phyloP scores from a whole-genome alignment of 1,140 invertebrate species.

The Neelides sp. region DNA sequence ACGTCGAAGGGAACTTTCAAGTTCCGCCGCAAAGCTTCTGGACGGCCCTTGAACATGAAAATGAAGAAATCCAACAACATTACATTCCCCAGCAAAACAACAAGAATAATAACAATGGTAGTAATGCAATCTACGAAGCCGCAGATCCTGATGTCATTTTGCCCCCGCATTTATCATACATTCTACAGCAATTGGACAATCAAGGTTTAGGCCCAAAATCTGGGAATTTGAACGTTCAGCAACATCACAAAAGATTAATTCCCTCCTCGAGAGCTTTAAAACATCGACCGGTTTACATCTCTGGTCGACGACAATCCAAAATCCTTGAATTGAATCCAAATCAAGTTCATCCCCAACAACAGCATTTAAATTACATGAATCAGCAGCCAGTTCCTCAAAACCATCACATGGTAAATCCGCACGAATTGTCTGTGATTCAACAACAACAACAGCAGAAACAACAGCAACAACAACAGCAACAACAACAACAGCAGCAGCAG shows the following conservation, averaged over 20 bases:
- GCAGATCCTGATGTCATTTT: constrained; percentile 10
- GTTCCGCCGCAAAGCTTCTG: constrained; percentile 11
- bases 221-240: not conserved
- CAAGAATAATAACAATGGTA: constrained; percentile 1
- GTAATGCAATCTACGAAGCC: constrained; percentile 5
- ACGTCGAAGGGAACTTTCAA: constrained; percentile 6
- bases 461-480: not conserved
- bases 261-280: constrained; percentile 15
- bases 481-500: not conserved
- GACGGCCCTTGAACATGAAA: too few species aligned
- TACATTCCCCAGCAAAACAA: constrained; percentile 12
- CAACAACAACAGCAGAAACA: not conserved
- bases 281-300: constrained; percentile 9
- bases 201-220: constrained; percentile 14
- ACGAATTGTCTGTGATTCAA: not conserved
- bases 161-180: constrained; percentile 21
- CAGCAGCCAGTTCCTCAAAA: not conserved
- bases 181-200: constrained; percentile 21
- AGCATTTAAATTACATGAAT: not conserved
- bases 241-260: not conserved
- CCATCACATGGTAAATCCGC: not conserved
- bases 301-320: constrained; percentile 3
- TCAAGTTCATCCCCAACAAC: not conserved
- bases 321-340: not conserved
- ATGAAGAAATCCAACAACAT: too few species aligned